A percentile compares a stretch with the other conserved stretches of the same genome.
Evolutionary conservation across 2,113 vertebrate genomes (phyloP).

Genomic region (Sylvia atricapilla): DNA sequence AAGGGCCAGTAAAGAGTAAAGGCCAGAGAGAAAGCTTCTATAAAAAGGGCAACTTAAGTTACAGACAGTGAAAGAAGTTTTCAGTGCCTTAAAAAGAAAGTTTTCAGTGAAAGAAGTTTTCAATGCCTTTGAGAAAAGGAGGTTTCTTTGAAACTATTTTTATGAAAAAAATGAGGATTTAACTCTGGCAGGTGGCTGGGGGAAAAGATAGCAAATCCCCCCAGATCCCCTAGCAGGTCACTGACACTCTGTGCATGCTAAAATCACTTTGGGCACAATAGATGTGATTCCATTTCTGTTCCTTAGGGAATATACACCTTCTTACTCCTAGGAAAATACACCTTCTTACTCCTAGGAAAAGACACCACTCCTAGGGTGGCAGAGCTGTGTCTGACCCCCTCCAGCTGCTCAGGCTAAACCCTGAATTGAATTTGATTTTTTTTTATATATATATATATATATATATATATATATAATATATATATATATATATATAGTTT

Average conservation of each 20-base stretch:
- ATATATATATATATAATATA: neutral
- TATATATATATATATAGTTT: neutral
- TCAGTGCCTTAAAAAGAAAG: too few species aligned
- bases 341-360: neutral
- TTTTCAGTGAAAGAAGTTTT: neutral
- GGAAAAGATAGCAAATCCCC: neutral
- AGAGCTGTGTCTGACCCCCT: accelerated
- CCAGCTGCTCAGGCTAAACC: neutral
- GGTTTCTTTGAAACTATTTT: neutral
- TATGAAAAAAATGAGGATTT: neutral
- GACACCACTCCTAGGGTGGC: too few species aligned
- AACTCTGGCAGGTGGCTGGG: neutral
- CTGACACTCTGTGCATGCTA: accelerated
- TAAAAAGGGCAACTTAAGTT: neutral
- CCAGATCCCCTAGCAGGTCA: neutral
- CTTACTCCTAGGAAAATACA: neutral
- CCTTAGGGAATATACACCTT: neutral
- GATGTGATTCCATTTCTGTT: neutral
- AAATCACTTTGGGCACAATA: accelerated
- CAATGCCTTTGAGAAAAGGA: neutral
- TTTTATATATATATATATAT: neutral
- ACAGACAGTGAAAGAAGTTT: neutral
- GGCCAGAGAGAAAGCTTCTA: neutral
- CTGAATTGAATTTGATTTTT: neutral
- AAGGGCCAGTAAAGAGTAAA: neutral